Percentiles rank a stretch among this genome's conserved stretches.
Conservation (phyloP, 2,797 vertebrate species). For the Lepilemur ruficaudatus region DNA sequence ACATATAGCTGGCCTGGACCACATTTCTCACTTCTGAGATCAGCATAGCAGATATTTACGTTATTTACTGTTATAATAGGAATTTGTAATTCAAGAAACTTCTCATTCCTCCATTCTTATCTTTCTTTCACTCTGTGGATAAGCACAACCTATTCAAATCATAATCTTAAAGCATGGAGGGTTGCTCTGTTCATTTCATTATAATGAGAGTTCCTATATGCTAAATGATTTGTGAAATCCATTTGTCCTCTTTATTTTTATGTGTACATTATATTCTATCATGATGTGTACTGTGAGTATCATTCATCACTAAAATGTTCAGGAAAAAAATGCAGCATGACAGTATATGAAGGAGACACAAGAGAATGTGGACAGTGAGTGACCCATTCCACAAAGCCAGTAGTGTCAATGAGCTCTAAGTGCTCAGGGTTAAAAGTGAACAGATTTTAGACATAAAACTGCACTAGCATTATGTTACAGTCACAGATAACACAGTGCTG, state of each 20-base stretch:
- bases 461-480: rapidly evolving
- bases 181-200: background rate
- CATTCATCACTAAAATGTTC: background rate
- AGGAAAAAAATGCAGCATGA: background rate
- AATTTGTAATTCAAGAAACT: background rate
- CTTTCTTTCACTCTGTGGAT: background rate
- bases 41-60: background rate
- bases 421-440: background rate
- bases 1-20: background rate
- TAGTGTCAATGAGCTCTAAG: background rate
- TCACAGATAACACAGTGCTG: too few species aligned
- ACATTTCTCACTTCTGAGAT: background rate
- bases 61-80: too few species aligned
- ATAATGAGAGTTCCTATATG: background rate
- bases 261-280: too few species aligned
- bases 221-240: background rate
- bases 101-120: background rate
- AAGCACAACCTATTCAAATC: too few species aligned
- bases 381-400: too few species aligned
- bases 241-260: background rate
- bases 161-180: background rate
- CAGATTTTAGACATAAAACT: background rate
- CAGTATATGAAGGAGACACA: background rate
- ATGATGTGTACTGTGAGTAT: background rate
- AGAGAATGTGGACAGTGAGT: background rate